Evolutionary conservation across 2,797 vertebrate species (phyloP).

Genomic region (Pangasius mekongensis): DNA sequence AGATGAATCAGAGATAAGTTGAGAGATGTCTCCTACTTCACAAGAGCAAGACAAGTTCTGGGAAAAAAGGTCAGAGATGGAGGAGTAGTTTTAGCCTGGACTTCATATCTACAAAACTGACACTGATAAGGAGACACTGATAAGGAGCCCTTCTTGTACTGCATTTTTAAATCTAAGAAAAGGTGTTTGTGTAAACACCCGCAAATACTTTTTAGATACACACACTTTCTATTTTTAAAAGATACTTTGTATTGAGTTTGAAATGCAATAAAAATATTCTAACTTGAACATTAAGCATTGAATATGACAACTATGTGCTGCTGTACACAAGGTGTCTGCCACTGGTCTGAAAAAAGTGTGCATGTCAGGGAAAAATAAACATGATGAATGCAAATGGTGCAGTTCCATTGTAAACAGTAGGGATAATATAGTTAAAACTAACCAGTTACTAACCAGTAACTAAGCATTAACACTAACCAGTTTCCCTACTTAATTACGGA

Average conservation of each 20-base stretch:
- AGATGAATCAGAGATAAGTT: conserved; percentile 55
- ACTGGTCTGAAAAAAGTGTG: too few relatives aligned
- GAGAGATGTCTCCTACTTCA: conserved; percentile 59
- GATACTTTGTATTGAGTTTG: neutral
- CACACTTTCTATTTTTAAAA: neutral
- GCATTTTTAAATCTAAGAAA: neutral
- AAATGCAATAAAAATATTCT: neutral
- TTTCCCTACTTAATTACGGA: neutral
- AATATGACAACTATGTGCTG: neutral
- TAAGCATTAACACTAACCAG: neutral
- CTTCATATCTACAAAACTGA: conserved; percentile 53
- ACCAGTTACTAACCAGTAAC: too few relatives aligned
- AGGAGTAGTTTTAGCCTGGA: conserved; percentile 33
- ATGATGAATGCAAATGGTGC: neutral
- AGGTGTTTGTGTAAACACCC: neutral
- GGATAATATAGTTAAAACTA: neutral
- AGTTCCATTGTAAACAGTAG: neutral
- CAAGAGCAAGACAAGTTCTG: conserved; percentile 59
- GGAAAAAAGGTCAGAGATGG: conserved; percentile 56
- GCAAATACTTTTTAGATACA: neutral
- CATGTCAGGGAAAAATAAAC: neutral
- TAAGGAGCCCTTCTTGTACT: neutral
- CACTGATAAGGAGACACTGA: conserved; percentile 52
- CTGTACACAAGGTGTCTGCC: neutral
- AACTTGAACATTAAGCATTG: neutral